Percentiles rank a stretch among this genome's conserved stretches.
Evolutionary conservation across 2,797 vertebrate species (phyloP).

Genomic region (Anguilla megastoma): DNA sequence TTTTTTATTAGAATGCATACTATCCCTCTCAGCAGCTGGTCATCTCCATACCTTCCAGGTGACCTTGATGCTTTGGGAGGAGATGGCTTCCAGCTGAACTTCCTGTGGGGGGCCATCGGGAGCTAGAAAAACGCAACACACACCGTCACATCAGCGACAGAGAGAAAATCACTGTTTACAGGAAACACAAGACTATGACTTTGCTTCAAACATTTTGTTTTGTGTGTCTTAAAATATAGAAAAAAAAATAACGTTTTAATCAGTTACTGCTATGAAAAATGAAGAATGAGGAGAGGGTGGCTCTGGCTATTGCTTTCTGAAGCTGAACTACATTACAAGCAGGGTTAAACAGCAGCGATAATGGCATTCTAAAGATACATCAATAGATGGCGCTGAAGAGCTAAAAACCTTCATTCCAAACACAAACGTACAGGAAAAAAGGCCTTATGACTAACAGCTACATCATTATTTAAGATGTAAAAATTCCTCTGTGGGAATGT

Average conservation of each 20-base stretch:
- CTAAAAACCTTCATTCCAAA: conserved; percentile 10
- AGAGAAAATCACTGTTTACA: no score
- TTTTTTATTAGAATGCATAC: neutral
- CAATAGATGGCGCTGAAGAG: conserved; percentile 62
- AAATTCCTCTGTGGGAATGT: neutral
- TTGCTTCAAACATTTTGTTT: neutral
- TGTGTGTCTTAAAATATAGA: neutral
- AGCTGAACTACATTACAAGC: neutral
- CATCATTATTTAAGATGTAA: neutral
- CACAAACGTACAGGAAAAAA: neutral
- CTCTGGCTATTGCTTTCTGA: neutral
- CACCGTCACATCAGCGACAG: neutral
- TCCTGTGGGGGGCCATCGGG: conserved; percentile 96
- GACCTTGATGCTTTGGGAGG: conserved; percentile 97
- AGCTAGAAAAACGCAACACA: conserved; percentile 71
- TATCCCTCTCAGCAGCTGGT: neutral
- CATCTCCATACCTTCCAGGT: conserved; percentile 89
- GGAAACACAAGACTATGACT: no score
- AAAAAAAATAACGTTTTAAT: neutral
- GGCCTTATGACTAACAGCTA: neutral
- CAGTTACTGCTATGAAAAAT: neutral
- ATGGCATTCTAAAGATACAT: neutral
- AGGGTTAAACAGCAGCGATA: neutral
- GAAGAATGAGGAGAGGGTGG: neutral
- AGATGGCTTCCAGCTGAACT: conserved; percentile 89